Percentiles rank a stretch among this genome's conserved stretches.
These are phyloP conservation scores for Mergus octosetaceus DNA, from an alignment of 2,797 vertebrate genomes.

Conservation along the genomic window DNA sequence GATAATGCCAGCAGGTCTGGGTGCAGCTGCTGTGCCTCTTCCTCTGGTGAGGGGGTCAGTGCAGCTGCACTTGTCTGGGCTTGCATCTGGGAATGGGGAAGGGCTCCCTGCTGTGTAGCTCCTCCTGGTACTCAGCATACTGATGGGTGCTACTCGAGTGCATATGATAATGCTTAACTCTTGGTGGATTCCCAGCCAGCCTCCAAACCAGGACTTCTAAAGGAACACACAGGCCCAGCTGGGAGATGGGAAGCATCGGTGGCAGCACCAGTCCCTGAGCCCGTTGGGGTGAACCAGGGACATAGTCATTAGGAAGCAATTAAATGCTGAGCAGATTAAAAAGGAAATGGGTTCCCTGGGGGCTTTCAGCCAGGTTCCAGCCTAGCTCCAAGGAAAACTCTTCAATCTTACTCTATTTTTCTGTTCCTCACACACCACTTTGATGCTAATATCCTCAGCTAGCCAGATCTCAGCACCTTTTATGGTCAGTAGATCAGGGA, in stretches of 20 bases:
- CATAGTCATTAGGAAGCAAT: constrained; percentile 55
- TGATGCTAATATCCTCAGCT: constrained; percentile 20
- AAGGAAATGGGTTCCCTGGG: constrained; percentile 15
- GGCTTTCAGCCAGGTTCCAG: constrained; percentile 37
- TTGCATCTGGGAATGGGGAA: not conserved
- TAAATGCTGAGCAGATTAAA: constrained; percentile 59
- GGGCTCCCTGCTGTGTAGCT: not conserved
- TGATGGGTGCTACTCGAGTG: not conserved
- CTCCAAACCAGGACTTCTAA: not conserved
- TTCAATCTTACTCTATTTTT: constrained; percentile 28
- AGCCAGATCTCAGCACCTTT: constrained; percentile 8
- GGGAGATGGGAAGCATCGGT: not conserved
- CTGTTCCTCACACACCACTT: not conserved
- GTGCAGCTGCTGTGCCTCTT: not conserved
- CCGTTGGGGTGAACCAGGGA: constrained; percentile 12
- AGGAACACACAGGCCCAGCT: not conserved
- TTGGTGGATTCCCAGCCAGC: not conserved
- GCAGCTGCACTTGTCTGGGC: not conserved
- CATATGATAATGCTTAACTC: not conserved
- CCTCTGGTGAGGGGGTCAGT: not conserved
- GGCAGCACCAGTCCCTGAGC: not conserved
- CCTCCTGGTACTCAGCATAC: not conserved
- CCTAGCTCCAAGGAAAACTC: constrained; percentile 43
- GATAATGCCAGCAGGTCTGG: not conserved
- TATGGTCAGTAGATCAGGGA: not conserved